phyloP scores from a whole-genome alignment of 2,113 vertebrate genomes.

The Pithys albifrons region DNA sequence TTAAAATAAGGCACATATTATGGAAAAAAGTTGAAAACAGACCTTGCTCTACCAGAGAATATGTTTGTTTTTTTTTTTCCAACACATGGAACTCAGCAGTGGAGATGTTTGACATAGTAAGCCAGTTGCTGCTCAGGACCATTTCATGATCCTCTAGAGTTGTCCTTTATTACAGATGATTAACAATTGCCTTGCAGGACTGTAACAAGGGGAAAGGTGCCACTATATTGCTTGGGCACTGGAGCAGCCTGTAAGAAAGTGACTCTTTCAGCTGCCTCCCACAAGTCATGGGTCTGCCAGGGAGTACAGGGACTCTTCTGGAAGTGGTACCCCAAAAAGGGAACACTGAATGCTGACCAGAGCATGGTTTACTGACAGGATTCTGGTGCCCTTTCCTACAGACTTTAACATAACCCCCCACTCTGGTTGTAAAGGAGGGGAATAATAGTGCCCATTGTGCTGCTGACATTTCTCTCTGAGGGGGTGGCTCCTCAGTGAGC shows the following conservation, averaged over 20 bases:
- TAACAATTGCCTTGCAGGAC: fast-evolving
- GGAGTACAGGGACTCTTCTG: neutral
- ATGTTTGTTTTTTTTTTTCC: neutral
- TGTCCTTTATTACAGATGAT: neutral
- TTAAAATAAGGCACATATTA: neutral
- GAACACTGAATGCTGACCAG: neutral
- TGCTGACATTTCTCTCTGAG: slow-evolving; percentile 31
- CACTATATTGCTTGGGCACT: fast-evolving
- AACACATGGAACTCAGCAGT: neutral
- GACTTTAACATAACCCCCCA: neutral
- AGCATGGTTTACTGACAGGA: neutral
- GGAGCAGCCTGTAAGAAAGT: neutral
- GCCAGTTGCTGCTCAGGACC: neutral
- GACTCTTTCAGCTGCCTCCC: neutral
- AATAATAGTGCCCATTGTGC: slow-evolving; percentile 42
- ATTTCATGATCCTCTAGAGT: neutral
- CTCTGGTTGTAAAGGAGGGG: neutral
- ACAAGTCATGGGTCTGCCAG: neutral
- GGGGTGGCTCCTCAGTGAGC: slow-evolving; percentile 22
- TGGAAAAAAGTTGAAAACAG: neutral
- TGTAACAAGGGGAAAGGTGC: neutral
- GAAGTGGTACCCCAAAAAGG: neutral
- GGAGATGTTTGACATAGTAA: neutral
- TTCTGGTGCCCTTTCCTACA: neutral
- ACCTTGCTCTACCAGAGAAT: neutral